phyloP scores from a whole-genome alignment of 1,140 invertebrate species.

The Camponotus vicinus region DNA sequence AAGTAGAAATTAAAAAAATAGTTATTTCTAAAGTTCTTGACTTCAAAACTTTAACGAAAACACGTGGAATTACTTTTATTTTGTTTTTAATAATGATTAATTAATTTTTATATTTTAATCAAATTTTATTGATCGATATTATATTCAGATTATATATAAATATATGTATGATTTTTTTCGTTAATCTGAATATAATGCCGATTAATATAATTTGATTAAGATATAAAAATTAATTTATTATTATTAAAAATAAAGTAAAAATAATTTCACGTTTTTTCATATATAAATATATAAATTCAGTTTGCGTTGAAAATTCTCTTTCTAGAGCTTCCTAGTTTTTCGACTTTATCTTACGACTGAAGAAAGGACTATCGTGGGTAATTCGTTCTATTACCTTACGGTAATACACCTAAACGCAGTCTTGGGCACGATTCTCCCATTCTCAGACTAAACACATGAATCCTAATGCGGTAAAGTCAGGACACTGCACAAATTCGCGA shows the following conservation, averaged over 20 bases:
- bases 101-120: constrained; percentile 27
- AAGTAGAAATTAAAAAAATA: not conserved
- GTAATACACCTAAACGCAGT: constrained; percentile 22
- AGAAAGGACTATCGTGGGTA: not conserved
- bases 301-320: not conserved
- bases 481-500: constrained; percentile 37
- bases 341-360: not conserved
- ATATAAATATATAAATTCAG: too few relatives aligned
- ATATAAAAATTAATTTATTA: too few relatives aligned
- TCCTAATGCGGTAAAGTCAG: constrained; percentile 24
- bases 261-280: too few relatives aligned
- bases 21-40: not conserved
- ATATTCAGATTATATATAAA: not conserved
- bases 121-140: not conserved
- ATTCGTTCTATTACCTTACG: not conserved
- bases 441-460: constrained; percentile 44
- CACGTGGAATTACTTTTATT: not conserved
- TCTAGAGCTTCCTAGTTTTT: not conserved
- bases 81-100: not conserved
- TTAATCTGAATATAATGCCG: too few relatives aligned
- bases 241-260: too few relatives aligned
- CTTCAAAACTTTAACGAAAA: not conserved
- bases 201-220: too few relatives aligned
- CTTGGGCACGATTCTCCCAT: constrained; percentile 35
- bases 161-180: too few relatives aligned